Conservation (phyloP, 2,797 vertebrate species). For the Hypotaenidia okinawae region DNA sequence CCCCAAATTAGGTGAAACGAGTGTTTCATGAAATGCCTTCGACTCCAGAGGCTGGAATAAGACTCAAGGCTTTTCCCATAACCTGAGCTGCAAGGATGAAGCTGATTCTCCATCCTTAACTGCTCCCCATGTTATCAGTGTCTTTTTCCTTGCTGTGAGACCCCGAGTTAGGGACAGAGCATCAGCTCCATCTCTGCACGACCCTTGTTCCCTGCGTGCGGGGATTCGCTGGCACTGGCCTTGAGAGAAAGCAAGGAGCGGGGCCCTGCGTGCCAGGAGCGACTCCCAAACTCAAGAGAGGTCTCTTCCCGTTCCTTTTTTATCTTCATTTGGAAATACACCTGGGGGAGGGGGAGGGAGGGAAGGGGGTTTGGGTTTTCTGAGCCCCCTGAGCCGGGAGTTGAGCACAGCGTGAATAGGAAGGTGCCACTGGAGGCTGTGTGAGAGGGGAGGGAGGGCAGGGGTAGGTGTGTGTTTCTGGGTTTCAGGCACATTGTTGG, state of each 20-base stretch:
- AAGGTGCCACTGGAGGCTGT: not conserved
- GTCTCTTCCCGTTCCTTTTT: rapidly evolving
- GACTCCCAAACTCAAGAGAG: rapidly evolving
- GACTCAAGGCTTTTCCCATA: rapidly evolving
- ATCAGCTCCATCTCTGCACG: not conserved
- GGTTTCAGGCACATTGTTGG: rapidly evolving
- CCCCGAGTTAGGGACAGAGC: not conserved
- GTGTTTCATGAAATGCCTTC: not conserved
- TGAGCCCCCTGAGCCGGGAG: not conserved
- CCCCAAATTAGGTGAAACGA: rapidly evolving
- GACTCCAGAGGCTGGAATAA: rapidly evolving
- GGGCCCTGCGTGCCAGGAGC: rapidly evolving
- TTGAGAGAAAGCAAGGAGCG: rapidly evolving
- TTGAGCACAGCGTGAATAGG: rapidly evolving
- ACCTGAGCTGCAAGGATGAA: rapidly evolving
- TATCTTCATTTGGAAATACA: rapidly evolving
- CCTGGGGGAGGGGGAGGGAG: rapidly evolving
- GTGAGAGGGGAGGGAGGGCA: not conserved
- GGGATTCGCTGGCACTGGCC: not conserved
- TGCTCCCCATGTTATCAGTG: rapidly evolving
- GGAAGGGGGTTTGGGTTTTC: rapidly evolving
- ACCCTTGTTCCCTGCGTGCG: not conserved
- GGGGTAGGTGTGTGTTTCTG: rapidly evolving
- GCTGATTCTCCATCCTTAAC: not conserved
- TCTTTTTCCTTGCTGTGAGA: not conserved